phyloP scores from a whole-genome alignment of 1,140 invertebrate genomes.

The Nephila pilipes region DNA sequence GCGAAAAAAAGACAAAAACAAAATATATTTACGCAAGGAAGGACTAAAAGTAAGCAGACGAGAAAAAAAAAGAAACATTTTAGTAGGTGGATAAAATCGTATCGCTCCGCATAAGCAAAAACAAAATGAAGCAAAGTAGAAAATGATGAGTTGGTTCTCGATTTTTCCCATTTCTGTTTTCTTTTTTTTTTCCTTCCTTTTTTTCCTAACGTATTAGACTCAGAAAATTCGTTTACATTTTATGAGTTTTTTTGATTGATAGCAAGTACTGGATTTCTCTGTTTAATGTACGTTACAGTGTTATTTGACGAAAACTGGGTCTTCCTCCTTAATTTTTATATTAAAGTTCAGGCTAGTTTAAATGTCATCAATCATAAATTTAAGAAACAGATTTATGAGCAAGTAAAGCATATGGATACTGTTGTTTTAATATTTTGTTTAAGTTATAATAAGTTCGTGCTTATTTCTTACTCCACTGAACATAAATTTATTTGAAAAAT shows the following conservation, averaged over 20 bases:
- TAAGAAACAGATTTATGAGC: background rate
- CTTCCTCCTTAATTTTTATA: background rate
- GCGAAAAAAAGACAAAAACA: conserved; percentile 42
- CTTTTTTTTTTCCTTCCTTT: background rate
- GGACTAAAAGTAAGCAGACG: conserved; percentile 26
- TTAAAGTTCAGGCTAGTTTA: background rate
- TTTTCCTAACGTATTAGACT: background rate
- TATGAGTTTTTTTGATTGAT: conserved; percentile 55
- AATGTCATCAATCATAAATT: background rate
- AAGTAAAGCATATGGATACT: background rate
- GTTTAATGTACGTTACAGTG: background rate
- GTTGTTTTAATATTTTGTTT: no score
- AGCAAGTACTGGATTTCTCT: background rate
- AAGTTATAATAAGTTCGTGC: no score
- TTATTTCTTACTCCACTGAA: no score
- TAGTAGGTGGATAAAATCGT: conserved; percentile 59
- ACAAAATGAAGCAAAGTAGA: conserved; percentile 48
- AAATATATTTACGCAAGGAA: conserved; percentile 31
- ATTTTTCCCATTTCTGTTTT: conserved; percentile 2
- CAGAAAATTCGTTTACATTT: conserved; percentile 55
- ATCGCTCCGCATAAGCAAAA: conserved; percentile 23
- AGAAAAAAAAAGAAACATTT: conserved; percentile 44
- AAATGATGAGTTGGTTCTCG: conserved; percentile 52
- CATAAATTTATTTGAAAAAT: no score
- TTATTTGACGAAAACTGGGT: conserved; percentile 6